Evolutionary conservation across 2,888 invertebrate genomes (phyloP).

Genomic region (Drosophila peninsularis): DNA sequence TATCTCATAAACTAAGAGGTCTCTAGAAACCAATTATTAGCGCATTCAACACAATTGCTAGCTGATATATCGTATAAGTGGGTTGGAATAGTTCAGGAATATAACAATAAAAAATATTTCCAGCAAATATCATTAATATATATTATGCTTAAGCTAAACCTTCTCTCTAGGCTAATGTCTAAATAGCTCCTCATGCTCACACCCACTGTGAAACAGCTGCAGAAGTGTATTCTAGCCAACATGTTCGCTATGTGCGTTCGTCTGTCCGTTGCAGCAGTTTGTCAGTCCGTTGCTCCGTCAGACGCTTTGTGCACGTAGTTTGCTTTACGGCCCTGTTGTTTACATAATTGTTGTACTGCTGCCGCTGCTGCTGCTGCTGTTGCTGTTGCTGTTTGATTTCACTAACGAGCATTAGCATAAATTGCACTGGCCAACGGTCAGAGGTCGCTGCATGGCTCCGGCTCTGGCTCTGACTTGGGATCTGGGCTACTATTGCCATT

Average conservation of each 20-base stretch:
- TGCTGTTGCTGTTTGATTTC: conserved; percentile 65
- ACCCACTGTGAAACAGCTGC: conserved; percentile 16
- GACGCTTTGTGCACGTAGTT: conserved; percentile 52
- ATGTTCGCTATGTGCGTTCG: conserved; percentile 4
- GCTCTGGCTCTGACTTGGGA: background rate
- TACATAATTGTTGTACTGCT: conserved; percentile 68
- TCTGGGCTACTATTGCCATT: conserved; percentile 4
- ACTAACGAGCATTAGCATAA: conserved; percentile 80
- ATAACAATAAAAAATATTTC: too few relatives aligned
- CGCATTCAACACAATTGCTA: too few relatives aligned
- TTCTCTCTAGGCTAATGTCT: background rate
- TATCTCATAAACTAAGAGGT: too few relatives aligned
- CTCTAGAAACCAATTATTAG: too few relatives aligned
- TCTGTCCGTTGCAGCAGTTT: conserved; percentile 7
- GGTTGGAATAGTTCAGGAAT: too few relatives aligned
- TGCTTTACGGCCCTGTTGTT: conserved; percentile 73
- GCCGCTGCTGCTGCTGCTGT: conserved; percentile 18
- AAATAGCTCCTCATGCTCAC: too few relatives aligned
- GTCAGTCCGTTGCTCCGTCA: conserved; percentile 18
- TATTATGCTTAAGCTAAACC: too few relatives aligned
- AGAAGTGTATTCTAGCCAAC: conserved; percentile 2
- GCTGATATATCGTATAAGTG: too few relatives aligned
- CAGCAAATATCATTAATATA: too few relatives aligned
- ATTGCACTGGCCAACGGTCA: conserved; percentile 50
- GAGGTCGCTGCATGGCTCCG: conserved; percentile 2